These are phyloP conservation scores for Hypolimnas misippus DNA, from an alignment of 2,888 invertebrate genomes.

Conservation along the genomic window DNA sequence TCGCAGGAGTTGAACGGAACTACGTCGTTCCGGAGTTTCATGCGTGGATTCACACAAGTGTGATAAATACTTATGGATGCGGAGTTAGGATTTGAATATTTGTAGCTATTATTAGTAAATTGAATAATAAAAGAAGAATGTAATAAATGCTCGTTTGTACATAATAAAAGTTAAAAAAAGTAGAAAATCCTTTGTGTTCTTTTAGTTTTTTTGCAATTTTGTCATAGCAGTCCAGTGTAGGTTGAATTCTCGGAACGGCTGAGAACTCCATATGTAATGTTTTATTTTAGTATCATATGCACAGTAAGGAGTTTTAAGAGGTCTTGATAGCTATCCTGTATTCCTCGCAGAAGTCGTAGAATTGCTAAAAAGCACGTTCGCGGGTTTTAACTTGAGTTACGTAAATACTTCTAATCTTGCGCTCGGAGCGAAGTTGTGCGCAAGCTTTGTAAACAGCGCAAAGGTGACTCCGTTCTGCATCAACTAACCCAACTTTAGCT, in stretches of 20 bases:
- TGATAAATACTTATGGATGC: background rate
- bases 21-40: constrained; percentile 57
- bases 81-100: background rate
- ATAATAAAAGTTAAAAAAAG: too few species aligned
- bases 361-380: constrained; percentile 76
- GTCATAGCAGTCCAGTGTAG: background rate
- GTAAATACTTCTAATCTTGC: constrained; percentile 75
- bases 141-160: too few species aligned
- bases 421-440: constrained; percentile 58
- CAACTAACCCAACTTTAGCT: constrained; percentile 55
- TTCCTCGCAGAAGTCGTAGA: constrained; percentile 57
- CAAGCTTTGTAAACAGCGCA: constrained; percentile 60
- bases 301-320: constrained; percentile 40
- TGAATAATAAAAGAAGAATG: background rate
- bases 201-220: too few species aligned
- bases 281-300: constrained; percentile 41
- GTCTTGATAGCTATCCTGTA: constrained; percentile 59
- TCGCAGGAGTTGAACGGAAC: constrained; percentile 60
- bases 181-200: too few species aligned
- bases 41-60: constrained; percentile 44
- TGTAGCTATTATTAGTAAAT: background rate
- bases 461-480: constrained; percentile 56
- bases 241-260: constrained; percentile 19
- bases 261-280: constrained; percentile 36
- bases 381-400: constrained; percentile 59